Base-by-base conservation (phyloP, 1,140 invertebrate species). In the Oedothorax gibbosus region DNA sequence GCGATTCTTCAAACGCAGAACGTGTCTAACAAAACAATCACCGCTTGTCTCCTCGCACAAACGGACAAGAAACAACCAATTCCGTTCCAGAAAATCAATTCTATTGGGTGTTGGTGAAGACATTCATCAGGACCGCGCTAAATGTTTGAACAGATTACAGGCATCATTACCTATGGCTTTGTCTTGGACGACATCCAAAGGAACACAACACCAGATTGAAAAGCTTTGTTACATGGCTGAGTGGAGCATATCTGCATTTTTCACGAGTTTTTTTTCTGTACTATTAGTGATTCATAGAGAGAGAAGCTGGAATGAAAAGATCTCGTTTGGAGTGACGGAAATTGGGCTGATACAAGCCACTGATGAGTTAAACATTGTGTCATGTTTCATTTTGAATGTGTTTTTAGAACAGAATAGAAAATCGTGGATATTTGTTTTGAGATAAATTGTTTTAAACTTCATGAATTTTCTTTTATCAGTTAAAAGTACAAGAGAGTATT, bases 101-200 rank as follows among this genome's bases (percentile, higher is more conserved):
- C 35, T 49, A 64, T 77, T 12, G 56, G 35, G 11, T 50, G n/a
- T 81, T 15, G 66, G 49, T 35, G 54, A 62, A 60, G 56, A 57
- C 78, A 71, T 71, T 81, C 78, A 54, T 81, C 78, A 71, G 60
- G 35, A 35, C 35, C 50, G 56, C 78, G 54, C 78, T 68, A 81
- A 80, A 71, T 60, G 78, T 14, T 35, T 79, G 57, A 54, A 66
- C 65, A 53, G 53, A 81, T 81, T 81, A 71, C 78, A 81, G 62
- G 78, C 78, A 35, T 81, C 78, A 81, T 81, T 81, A 81, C 78
- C 64, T 69, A 65, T 20, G 35, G 66, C 66, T 81, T 81, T 81
- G 66, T 81, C 60, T 81, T 81, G 78, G 78, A 53, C 14, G 14
- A 7, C 12, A 53, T 68, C 78, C 78, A 81, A 66, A 79, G 51